Base-by-base conservation (phyloP, 2,797 vertebrate genomes). In the Glyptemys insculpta region DNA sequence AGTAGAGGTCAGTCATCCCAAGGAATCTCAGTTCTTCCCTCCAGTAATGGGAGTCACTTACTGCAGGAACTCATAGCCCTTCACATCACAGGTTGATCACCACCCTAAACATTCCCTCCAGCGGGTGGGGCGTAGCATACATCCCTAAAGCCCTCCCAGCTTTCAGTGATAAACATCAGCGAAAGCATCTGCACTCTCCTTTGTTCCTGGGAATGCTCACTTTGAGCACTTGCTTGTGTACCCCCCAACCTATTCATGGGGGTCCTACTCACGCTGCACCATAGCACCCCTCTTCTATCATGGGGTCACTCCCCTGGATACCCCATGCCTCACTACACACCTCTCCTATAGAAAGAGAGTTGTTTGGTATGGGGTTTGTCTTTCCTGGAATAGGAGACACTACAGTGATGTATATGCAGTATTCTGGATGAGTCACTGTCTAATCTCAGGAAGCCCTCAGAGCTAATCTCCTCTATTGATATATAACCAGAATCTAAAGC, bases 341-440 rank as follows among this genome's bases (percentile, higher is more conserved):
- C 37, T 81, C 23, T 52, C 83, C 79, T 59, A 88, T 49, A 37
- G 47, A 83, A 57, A 85, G 8, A 79, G 41, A 76, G 18, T 16
- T 18, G 15, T 68, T n/a, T 21, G 79, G 29, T 62, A 44, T 86
- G 6, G 54, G 34, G 31, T n/a, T 76, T 65, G 57, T 68, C 56
- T 65, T 78, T 54, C 79, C 72, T 23, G 6, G 50, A 92, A 49
- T 62, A 82, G 52, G 79, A 52, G 34, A 19, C 31, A 53, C 37
- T 76, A 49, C 37, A 80, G 34, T 53, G 49, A 11, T 81, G 41
- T 44, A 72, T 59, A 59, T 53, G 37, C 27, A 47, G 68, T 12
- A 37, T 89, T 89, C 79, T 72, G 82, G 41, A 89, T 93, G 91
- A 93, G 79, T 93, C 91, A 89, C 52, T 49, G 29, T 27, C 74